Evolutionary conservation across 92 coral and sea anemone species (phyloP).

Genomic region (Blastomussa wellsi): DNA sequence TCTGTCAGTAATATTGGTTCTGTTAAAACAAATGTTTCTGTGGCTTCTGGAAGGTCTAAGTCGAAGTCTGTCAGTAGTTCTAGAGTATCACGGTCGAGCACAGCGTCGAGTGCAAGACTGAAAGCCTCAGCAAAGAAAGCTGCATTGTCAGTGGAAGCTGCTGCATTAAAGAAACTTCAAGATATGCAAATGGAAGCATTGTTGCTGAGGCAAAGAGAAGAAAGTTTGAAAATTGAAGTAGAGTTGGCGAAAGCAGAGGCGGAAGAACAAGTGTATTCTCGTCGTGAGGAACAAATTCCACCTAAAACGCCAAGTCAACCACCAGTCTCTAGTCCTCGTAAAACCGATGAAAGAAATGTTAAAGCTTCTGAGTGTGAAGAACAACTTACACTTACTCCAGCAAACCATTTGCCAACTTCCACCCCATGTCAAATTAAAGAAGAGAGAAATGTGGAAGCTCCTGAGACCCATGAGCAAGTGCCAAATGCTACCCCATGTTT

Average conservation of each 20-base stretch:
- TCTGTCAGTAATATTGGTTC: constrained; percentile 29
- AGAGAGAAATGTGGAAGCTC: background rate
- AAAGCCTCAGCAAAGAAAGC: constrained; percentile 34
- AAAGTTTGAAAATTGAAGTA: constrained; percentile 15
- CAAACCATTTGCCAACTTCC: constrained; percentile 5
- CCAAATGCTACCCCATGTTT: too few species aligned
- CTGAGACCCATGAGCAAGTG: background rate
- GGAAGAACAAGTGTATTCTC: constrained; percentile 10
- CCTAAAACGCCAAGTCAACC: background rate
- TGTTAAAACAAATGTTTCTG: background rate
- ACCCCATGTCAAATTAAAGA: constrained; percentile 17
- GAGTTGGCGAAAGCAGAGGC: constrained; percentile 34
- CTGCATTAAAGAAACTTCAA: constrained; percentile 30
- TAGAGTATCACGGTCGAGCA: constrained; percentile 18
- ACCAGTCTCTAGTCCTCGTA: background rate
- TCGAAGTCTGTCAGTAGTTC: constrained; percentile 18
- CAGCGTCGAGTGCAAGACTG: constrained; percentile 27
- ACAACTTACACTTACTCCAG: constrained; percentile 26
- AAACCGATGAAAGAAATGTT: constrained; percentile 5
- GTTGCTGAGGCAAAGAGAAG: constrained; percentile 22
- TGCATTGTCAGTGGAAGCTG: constrained; percentile 31
- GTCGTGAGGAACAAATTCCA: background rate
- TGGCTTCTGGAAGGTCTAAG: constrained; percentile 9
- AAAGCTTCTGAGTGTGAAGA: background rate
- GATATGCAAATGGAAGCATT: constrained; percentile 22